Evolutionary conservation across 2,113 vertebrate genomes (phyloP).

Genomic region (Spheniscus mendiculus): DNA sequence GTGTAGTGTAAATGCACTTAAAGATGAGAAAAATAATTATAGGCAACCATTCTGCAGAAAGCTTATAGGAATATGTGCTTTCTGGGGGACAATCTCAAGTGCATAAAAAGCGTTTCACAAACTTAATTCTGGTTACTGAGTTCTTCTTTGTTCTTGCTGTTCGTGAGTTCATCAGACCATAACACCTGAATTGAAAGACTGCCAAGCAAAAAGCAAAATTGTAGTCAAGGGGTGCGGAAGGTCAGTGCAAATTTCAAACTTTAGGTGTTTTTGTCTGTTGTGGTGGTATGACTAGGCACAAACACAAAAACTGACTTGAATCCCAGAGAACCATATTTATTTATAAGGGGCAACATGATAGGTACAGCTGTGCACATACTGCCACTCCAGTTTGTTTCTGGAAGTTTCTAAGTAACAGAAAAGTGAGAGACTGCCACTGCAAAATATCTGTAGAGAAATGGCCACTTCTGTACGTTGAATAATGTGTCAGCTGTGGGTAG

Average conservation of each 20-base stretch:
- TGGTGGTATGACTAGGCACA: background rate
- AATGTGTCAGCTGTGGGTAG: background rate
- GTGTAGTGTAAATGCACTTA: conserved; percentile 10
- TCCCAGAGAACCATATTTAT: background rate
- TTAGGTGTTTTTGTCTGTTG: background rate
- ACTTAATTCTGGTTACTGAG: background rate
- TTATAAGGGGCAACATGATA: background rate
- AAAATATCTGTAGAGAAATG: background rate
- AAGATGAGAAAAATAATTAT: conserved; percentile 37
- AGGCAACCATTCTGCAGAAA: conserved; percentile 7
- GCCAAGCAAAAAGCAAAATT: background rate
- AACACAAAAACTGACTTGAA: background rate
- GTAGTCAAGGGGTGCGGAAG: background rate
- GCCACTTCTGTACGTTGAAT: background rate
- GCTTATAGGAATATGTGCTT: background rate
- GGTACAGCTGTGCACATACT: too few relatives aligned
- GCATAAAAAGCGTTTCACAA: background rate
- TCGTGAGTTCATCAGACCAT: background rate
- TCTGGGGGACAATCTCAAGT: background rate
- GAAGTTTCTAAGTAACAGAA: background rate
- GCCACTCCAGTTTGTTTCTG: background rate
- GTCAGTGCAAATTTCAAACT: background rate
- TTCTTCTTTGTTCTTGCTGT: background rate
- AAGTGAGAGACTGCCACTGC: background rate
- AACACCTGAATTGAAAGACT: background rate